Evolutionary conservation across 1,140 invertebrate genomes (phyloP).

Genomic region (Propsilocerus akamusi): DNA sequence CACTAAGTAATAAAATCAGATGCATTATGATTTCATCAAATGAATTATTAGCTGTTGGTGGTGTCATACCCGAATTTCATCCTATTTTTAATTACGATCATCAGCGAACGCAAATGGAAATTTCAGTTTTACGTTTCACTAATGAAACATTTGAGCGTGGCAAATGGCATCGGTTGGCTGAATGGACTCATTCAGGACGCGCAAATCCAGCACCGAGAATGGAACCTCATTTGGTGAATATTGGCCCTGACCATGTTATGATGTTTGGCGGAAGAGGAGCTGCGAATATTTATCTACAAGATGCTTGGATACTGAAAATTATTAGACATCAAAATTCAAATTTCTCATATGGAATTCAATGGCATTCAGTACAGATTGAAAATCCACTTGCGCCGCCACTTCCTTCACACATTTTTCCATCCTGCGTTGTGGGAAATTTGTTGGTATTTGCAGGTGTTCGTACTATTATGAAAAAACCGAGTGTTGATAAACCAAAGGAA

Average conservation of each 20-base stretch:
- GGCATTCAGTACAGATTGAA: not conserved
- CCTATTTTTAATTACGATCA: not conserved
- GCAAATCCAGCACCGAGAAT: not conserved
- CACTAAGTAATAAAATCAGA: not conserved
- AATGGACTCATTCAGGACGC: not conserved
- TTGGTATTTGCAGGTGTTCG: not conserved
- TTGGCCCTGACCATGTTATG: not conserved
- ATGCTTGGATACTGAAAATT: not conserved
- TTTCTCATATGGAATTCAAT: not conserved
- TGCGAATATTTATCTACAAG: not conserved
- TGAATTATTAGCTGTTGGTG: not conserved
- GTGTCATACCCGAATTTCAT: not conserved
- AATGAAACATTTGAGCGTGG: not conserved
- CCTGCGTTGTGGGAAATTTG: not conserved
- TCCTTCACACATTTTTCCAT: not conserved
- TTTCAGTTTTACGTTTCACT: not conserved
- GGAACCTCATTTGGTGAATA: not conserved
- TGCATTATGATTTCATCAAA: not conserved
- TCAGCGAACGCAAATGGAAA: not conserved
- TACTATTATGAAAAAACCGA: not conserved
- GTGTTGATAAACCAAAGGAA: not conserved
- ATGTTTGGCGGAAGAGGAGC: not conserved
- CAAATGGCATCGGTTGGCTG: not conserved
- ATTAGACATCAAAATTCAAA: too few species aligned
- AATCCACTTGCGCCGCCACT: not conserved